phyloP scores from a whole-genome alignment of 2,888 invertebrate species.

The Dicycla oo region DNA sequence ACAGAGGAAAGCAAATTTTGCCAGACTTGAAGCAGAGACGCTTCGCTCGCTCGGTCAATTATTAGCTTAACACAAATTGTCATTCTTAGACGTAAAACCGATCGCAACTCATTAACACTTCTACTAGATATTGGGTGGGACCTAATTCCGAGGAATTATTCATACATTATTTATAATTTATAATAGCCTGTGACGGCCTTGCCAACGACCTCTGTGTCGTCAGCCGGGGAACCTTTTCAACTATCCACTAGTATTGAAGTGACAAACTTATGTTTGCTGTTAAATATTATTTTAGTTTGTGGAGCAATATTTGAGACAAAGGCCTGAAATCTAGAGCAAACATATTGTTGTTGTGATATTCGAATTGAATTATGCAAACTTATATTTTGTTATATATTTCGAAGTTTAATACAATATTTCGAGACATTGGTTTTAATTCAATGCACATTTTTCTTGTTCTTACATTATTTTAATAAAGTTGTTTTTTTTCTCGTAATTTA shows the following conservation, averaged over 20 bases:
- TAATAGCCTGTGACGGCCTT: slow-evolving; percentile 69
- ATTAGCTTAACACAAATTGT: neutral
- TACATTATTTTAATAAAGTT: neutral
- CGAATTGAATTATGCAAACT: neutral
- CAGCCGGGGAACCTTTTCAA: slow-evolving; percentile 75
- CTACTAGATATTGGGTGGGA: slow-evolving; percentile 9
- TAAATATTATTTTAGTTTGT: slow-evolving; percentile 22
- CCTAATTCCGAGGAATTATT: slow-evolving; percentile 54
- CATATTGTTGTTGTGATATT: neutral
- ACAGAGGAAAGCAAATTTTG: too few species aligned
- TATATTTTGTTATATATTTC: neutral
- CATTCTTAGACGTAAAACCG: slow-evolving; percentile 11
- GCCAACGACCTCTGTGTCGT: slow-evolving; percentile 79
- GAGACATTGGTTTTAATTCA: neutral
- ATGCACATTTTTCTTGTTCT: neutral
- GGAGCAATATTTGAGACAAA: neutral
- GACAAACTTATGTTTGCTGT: slow-evolving; percentile 42
- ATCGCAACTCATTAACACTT: slow-evolving; percentile 37
- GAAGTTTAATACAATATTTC: neutral
- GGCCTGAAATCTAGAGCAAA: neutral
- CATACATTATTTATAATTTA: slow-evolving; percentile 39
- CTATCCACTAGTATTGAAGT: slow-evolving; percentile 72
- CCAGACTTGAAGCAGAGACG: too few species aligned
- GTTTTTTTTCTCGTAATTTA: neutral
- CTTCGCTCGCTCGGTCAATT: too few species aligned